A percentile compares a stretch with the other conserved stretches of the same genome.
Conservation (phyloP, 1,140 invertebrate species). For the Cyclargus thomasi region DNA sequence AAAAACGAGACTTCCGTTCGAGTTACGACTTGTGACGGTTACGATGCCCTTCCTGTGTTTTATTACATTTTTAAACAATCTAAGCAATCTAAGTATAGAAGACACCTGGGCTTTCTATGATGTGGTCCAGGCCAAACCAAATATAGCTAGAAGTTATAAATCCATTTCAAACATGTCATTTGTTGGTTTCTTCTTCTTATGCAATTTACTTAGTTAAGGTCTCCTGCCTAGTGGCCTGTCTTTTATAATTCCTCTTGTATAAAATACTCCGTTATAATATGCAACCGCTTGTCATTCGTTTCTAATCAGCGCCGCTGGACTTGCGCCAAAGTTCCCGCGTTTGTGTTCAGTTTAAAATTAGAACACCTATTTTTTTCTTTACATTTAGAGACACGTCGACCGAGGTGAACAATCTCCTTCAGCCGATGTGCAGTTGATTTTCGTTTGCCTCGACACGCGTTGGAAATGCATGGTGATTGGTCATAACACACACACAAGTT, state of each 20-base stretch:
- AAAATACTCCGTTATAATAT: constrained; percentile 29
- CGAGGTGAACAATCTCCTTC: constrained; percentile 67
- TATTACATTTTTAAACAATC: constrained; percentile 11
- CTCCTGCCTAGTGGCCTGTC: not conserved
- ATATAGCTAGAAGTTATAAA: not conserved
- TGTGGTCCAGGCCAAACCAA: not conserved
- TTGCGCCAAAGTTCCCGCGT: constrained; percentile 54
- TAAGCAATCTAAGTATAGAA: not conserved
- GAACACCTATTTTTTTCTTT: constrained; percentile 63
- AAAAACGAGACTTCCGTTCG: constrained; percentile 11
- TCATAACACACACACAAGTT: too few species aligned
- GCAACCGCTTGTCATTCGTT: constrained; percentile 45
- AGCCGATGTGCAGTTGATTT: constrained; percentile 14
- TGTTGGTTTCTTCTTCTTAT: not conserved
- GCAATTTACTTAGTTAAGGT: too few species aligned
- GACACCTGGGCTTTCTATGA: not conserved
- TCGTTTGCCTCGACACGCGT: not conserved
- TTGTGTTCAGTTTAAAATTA: constrained; percentile 64
- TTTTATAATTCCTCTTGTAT: not conserved
- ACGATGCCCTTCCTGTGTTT: constrained; percentile 6
- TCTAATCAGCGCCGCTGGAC: constrained; percentile 50
- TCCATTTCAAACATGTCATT: too few species aligned
- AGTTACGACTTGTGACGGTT: constrained; percentile 4
- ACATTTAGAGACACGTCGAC: constrained; percentile 39
- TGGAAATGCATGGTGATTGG: too few species aligned